Percentiles rank a stretch among this genome's conserved stretches.
Conservation (phyloP, 2,888 invertebrate genomes). For the Monopis laevigella region DNA sequence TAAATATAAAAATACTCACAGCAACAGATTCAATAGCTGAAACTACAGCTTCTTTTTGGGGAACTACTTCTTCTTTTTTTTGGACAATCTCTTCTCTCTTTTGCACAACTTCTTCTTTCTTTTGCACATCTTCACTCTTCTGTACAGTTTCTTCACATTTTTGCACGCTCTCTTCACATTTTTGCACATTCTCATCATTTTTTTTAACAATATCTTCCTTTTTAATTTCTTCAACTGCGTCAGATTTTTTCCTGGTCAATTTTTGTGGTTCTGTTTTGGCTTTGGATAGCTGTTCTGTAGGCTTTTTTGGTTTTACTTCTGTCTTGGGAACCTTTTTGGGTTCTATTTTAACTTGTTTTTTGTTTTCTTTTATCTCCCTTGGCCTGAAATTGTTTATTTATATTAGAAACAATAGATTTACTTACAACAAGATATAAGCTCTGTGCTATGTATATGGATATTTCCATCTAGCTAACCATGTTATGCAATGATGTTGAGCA, state of each 20-base stretch:
- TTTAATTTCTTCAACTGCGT: slow-evolving; percentile 23
- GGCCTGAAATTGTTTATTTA: neutral
- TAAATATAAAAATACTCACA: neutral
- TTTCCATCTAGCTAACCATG: too few species aligned
- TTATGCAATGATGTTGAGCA: too few species aligned
- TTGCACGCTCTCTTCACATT: neutral
- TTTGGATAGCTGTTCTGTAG: too few species aligned
- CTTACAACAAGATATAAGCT: too few species aligned
- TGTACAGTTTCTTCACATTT: too few species aligned
- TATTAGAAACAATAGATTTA: neutral
- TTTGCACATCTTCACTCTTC: slow-evolving; percentile 27
- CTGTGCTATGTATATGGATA: too few species aligned
- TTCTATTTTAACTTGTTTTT: slow-evolving; percentile 26
- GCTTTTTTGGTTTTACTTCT: slow-evolving; percentile 22
- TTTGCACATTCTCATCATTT: neutral
- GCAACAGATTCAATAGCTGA: too few species aligned
- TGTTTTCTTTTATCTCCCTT: slow-evolving; percentile 25
- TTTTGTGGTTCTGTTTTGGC: slow-evolving; percentile 19
- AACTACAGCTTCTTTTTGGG: too few species aligned
- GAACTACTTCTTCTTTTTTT: slow-evolving; percentile 19
- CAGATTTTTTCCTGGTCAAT: slow-evolving; percentile 20
- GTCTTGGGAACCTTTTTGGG: slow-evolving; percentile 15
- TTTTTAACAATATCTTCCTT: slow-evolving; percentile 20
- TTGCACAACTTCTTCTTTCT: slow-evolving; percentile 25
- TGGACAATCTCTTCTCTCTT: slow-evolving; percentile 34